Percentiles rank a stretch among this genome's conserved stretches.
These are phyloP conservation scores for Origma solitaria DNA, from an alignment of 2,113 vertebrate species.

Conservation along the genomic window DNA sequence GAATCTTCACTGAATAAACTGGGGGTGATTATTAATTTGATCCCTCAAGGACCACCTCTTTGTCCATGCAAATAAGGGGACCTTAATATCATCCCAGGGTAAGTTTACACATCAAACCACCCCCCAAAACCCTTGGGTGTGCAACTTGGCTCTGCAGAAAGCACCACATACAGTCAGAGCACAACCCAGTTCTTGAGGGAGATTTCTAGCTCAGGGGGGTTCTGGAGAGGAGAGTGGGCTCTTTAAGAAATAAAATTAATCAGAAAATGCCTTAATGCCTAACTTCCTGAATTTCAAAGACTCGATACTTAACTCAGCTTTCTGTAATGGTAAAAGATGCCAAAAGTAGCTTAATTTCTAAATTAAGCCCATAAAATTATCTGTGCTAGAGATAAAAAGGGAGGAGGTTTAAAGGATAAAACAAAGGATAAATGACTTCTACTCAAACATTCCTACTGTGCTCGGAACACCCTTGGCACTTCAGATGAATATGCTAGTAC, in stretches of 20 bases:
- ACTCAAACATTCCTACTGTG: slow-evolving; percentile 8
- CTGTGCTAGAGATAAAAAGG: slow-evolving; percentile 8
- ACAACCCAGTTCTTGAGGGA: background rate
- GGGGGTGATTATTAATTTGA: background rate
- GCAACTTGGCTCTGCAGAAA: background rate
- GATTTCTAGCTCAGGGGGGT: background rate
- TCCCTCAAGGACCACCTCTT: background rate
- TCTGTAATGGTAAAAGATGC: background rate
- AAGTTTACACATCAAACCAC: background rate
- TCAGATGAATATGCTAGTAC: background rate
- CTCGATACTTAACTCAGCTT: background rate
- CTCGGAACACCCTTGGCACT: slow-evolving; percentile 22
- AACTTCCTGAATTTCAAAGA: slow-evolving; percentile 18
- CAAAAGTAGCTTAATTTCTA: slow-evolving; percentile 18
- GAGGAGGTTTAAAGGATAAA: slow-evolving; percentile 32
- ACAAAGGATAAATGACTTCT: slow-evolving; percentile 33
- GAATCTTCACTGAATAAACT: background rate
- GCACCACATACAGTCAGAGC: background rate
- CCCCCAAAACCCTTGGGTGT: background rate
- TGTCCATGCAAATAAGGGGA: background rate
- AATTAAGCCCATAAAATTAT: slow-evolving; percentile 1
- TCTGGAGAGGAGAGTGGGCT: background rate
- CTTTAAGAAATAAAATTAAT: background rate
- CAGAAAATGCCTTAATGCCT: background rate
- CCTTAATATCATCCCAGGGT: background rate